Conservation (phyloP, 2,888 invertebrate genomes). For the Hymenopus coronatus region DNA sequence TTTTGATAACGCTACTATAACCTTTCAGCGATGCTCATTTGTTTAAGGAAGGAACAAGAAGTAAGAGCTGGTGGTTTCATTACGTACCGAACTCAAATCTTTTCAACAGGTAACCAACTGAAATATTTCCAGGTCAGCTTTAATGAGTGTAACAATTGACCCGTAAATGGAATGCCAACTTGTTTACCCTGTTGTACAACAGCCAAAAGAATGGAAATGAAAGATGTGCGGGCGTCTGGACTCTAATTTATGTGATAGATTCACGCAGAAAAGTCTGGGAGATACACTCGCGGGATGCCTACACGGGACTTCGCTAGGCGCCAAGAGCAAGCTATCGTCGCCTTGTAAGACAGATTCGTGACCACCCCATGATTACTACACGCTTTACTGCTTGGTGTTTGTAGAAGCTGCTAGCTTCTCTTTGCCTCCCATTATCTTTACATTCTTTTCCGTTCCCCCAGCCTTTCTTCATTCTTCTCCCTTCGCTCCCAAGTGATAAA, state of each 20-base stretch:
- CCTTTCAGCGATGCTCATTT: too few relatives aligned
- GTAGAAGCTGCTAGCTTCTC: not conserved
- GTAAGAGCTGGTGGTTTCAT: not conserved
- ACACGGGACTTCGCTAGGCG: not conserved
- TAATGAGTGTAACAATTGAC: not conserved
- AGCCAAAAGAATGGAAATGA: not conserved
- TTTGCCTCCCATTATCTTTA: not conserved
- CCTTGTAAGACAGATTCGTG: not conserved
- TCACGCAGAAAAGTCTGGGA: not conserved
- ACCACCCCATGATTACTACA: not conserved
- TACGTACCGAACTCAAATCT: not conserved
- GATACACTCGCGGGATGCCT: not conserved
- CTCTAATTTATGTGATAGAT: not conserved
- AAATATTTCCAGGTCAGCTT: not conserved
- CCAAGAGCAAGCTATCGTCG: not conserved
- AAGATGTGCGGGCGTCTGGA: not conserved
- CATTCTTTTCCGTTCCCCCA: not conserved
- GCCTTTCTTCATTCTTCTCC: not conserved
- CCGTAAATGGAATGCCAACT: not conserved
- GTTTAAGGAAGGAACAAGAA: not conserved
- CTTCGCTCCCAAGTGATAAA: not conserved
- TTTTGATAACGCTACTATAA: too few relatives aligned
- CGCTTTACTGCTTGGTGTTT: not conserved
- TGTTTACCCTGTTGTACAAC: not conserved
- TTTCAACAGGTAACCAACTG: not conserved